These are phyloP conservation scores for Acanthisitta chloris DNA, from an alignment of 2,113 vertebrate species.

Conservation along the genomic window DNA sequence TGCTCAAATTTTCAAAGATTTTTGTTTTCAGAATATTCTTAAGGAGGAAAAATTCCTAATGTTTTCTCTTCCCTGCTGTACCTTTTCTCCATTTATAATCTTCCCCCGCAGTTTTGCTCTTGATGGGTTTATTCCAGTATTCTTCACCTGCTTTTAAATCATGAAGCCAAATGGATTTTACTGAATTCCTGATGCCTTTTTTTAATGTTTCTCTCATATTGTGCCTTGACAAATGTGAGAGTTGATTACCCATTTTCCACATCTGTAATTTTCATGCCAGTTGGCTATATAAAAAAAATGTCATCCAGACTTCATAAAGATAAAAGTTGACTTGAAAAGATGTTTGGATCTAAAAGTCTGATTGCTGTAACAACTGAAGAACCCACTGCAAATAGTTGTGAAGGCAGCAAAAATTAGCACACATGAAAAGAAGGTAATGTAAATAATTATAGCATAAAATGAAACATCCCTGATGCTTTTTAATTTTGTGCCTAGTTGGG, in stretches of 20 bases:
- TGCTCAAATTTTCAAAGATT: neutral
- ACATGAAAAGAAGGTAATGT: neutral
- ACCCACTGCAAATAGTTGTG: neutral
- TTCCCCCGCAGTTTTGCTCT: neutral
- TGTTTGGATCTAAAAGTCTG: constrained; percentile 12
- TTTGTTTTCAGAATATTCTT: neutral
- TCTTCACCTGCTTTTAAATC: neutral
- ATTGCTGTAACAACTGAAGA: neutral
- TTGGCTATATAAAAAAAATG: neutral
- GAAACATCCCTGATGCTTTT: neutral
- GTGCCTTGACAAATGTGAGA: neutral
- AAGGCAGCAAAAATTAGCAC: neutral
- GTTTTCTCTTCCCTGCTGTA: neutral
- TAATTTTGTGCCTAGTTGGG: neutral
- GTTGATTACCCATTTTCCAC: neutral
- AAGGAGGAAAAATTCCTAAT: neutral
- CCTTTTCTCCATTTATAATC: neutral
- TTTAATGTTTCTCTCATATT: neutral
- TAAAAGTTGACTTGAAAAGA: neutral
- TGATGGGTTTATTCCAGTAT: neutral
- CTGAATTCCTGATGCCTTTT: neutral
- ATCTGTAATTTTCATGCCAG: constrained; percentile 44
- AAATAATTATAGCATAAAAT: neutral
- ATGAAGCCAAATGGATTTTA: neutral
- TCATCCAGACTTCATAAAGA: neutral